Percentiles rank a stretch among this genome's conserved stretches.
Evolutionary conservation across 2,797 vertebrate species (phyloP).

Genomic region (Spheniscus humboldti): DNA sequence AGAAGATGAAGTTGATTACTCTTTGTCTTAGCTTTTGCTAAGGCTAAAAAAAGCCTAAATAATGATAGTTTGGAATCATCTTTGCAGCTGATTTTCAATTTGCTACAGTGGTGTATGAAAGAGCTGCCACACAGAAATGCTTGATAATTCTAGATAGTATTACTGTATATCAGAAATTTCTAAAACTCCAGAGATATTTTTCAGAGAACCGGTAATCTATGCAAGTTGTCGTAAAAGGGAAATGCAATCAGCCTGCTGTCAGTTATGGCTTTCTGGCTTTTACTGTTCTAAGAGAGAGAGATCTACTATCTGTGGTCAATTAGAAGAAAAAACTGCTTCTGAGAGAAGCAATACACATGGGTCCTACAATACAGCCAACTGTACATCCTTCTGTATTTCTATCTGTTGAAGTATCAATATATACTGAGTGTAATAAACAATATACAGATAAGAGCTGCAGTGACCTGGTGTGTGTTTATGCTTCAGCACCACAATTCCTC

Average conservation of each 20-base stretch:
- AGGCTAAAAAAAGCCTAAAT: background rate
- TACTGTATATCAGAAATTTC: conserved; percentile 26
- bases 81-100: background rate
- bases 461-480: background rate
- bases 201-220: conserved; percentile 11
- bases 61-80: background rate
- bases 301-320: background rate
- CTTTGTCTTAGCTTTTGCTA: background rate
- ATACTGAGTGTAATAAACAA: background rate
- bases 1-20: background rate
- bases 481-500: background rate
- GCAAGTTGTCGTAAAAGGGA: conserved; percentile 9
- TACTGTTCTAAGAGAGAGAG: background rate
- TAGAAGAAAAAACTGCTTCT: background rate
- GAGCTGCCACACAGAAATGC: background rate
- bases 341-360: background rate
- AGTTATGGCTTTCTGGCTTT: background rate
- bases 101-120: background rate
- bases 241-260: background rate
- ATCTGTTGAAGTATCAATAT: background rate
- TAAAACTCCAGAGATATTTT: conserved; percentile 37
- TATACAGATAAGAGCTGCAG: background rate
- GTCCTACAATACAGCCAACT: background rate
- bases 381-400: background rate
- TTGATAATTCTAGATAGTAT: conserved; percentile 31